A percentile compares a stretch with the other conserved stretches of the same genome.
Conservation (phyloP, 2,113 vertebrate genomes). For the Garra rufa region DNA sequence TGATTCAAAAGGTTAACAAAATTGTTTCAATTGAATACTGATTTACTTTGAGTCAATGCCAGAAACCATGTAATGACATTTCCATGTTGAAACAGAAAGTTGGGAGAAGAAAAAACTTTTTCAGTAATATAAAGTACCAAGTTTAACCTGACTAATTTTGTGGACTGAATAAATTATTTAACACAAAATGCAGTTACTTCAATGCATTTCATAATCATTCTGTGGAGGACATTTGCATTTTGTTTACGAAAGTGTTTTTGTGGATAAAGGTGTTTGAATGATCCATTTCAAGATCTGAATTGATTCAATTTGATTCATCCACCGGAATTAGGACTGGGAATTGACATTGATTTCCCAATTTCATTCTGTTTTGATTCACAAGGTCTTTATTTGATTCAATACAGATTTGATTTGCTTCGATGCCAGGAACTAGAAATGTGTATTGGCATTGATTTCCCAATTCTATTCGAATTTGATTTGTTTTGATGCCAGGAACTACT, state of each 20-base stretch:
- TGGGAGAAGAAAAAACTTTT: background rate
- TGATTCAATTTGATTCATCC: no score
- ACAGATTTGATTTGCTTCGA: no score
- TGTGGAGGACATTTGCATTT: background rate
- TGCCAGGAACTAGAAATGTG: no score
- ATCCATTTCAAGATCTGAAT: background rate
- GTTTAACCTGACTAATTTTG: no score
- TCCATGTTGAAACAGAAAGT: background rate
- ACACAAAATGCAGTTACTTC: background rate
- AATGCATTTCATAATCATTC: background rate
- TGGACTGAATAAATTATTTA: no score
- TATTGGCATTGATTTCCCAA: no score
- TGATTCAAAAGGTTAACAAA: background rate
- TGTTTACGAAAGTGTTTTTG: background rate
- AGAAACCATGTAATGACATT: background rate
- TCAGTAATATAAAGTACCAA: background rate
- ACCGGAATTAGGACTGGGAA: no score
- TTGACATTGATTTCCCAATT: no score
- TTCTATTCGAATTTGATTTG: no score
- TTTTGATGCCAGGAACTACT: background rate
- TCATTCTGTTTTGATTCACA: background rate
- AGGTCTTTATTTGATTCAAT: no score
- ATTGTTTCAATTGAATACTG: background rate
- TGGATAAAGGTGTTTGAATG: background rate
- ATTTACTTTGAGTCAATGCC: background rate